phyloP scores from a whole-genome alignment of 2,797 vertebrate species.

The Sarcophilus harrisii region DNA sequence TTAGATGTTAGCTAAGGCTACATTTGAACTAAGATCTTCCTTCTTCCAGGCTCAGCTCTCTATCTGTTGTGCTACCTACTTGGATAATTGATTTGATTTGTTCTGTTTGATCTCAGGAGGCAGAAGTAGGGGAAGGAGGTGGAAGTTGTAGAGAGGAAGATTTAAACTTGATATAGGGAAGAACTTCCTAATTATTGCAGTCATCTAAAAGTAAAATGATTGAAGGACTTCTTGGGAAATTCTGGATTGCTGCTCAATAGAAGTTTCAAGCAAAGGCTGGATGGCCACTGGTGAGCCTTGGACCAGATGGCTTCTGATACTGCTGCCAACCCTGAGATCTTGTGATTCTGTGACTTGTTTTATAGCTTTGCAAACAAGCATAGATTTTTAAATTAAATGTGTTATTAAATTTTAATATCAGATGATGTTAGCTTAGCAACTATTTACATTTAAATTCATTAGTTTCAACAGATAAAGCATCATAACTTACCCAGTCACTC shows the following conservation, averaged over 20 bases:
- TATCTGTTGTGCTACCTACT: not conserved
- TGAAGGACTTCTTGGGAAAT: not conserved
- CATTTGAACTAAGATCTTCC: not conserved
- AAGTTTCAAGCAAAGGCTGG: not conserved
- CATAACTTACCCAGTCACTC: not conserved
- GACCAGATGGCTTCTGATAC: not conserved
- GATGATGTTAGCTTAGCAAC: not conserved
- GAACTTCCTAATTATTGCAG: not conserved
- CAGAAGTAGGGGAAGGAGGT: not conserved
- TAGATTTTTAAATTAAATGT: not conserved
- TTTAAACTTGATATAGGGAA: not conserved
- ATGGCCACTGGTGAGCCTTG: not conserved
- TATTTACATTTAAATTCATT: not conserved
- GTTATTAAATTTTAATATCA: not conserved
- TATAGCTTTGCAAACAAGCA: not conserved
- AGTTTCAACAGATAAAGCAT: not conserved
- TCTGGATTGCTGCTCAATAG: not conserved
- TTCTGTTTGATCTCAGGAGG: not conserved
- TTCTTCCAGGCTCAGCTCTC: not conserved
- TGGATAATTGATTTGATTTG: not conserved
- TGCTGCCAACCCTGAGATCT: not conserved
- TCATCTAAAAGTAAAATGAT: not conserved
- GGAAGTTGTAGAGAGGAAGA: not conserved
- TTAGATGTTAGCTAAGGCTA: not conserved
- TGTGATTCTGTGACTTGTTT: not conserved